Conservation (phyloP, 2,113 vertebrate species). For the Tylochromis polylepis region DNA sequence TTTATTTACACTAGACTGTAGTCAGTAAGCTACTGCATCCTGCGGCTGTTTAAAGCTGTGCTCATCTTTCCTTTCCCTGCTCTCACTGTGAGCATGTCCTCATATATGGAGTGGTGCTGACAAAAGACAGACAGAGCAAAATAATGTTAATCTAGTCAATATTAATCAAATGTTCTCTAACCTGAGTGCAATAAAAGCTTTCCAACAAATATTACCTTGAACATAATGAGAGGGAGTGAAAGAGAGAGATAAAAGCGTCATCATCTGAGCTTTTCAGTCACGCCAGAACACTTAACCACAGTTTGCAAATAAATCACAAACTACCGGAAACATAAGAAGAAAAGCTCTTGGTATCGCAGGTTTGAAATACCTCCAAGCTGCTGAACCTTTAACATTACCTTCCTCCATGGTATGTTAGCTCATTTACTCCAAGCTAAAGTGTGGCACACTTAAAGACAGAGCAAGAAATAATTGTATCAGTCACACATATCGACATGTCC, state of each 20-base stretch:
- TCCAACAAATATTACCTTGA: neutral
- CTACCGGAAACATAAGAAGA: neutral
- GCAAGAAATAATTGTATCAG: neutral
- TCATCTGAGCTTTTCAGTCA: neutral
- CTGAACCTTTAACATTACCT: neutral
- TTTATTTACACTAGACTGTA: neutral
- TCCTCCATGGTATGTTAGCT: neutral
- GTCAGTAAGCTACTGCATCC: neutral
- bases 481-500: neutral
- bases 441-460: neutral
- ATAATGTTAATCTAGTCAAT: neutral
- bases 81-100: neutral
- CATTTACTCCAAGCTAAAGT: neutral
- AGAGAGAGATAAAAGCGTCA: neutral
- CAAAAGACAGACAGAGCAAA: neutral
- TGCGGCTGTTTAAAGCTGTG: neutral
- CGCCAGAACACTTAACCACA: neutral
- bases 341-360: neutral
- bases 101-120: neutral
- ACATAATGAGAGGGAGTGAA: neutral
- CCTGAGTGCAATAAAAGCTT: neutral
- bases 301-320: neutral
- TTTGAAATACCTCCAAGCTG: neutral
- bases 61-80: neutral
- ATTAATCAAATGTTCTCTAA: neutral